Percentiles rank a stretch among this genome's conserved stretches.
phyloP scores from a whole-genome alignment of 2,888 invertebrate genomes.

The Resseliella maxima region DNA sequence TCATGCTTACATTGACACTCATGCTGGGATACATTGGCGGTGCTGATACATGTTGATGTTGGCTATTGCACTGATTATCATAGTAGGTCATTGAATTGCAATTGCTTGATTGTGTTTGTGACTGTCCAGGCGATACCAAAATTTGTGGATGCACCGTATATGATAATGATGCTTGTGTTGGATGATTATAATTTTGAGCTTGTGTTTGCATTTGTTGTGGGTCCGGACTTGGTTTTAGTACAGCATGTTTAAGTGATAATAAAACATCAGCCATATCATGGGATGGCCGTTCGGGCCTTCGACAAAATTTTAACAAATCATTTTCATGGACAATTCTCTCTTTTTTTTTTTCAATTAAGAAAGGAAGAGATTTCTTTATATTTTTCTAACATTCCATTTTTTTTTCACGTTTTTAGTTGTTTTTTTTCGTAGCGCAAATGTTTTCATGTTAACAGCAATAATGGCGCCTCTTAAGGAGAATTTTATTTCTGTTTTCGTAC shows the following conservation, averaged over 20 bases:
- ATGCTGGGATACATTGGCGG: constrained; percentile 85
- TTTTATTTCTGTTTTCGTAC: too few relatives aligned
- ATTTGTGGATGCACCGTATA: constrained; percentile 73
- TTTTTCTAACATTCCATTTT: too few relatives aligned
- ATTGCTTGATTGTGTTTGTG: constrained; percentile 59
- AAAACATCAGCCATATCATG: constrained; percentile 89
- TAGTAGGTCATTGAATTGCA: constrained; percentile 63
- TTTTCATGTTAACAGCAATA: too few relatives aligned
- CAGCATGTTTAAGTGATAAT: constrained; percentile 86
- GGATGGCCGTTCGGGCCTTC: constrained; percentile 71
- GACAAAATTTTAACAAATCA: constrained; percentile 64
- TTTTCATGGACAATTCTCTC: not conserved
- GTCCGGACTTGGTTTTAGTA: constrained; percentile 78
- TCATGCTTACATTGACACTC: constrained; percentile 96
- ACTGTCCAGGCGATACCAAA: constrained; percentile 71
- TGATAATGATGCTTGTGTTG: constrained; percentile 68
- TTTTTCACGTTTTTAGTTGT: too few relatives aligned
- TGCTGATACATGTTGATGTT: constrained; percentile 62
- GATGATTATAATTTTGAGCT: constrained; percentile 62
- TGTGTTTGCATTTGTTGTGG: constrained; percentile 71
- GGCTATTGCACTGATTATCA: constrained; percentile 63
- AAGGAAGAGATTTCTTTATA: not conserved
- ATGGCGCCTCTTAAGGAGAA: too few relatives aligned
- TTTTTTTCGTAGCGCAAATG: too few relatives aligned
- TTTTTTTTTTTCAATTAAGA: not conserved